Conservation (phyloP, 2,888 invertebrate species). For the Sinopyrophorus schimmeli region DNA sequence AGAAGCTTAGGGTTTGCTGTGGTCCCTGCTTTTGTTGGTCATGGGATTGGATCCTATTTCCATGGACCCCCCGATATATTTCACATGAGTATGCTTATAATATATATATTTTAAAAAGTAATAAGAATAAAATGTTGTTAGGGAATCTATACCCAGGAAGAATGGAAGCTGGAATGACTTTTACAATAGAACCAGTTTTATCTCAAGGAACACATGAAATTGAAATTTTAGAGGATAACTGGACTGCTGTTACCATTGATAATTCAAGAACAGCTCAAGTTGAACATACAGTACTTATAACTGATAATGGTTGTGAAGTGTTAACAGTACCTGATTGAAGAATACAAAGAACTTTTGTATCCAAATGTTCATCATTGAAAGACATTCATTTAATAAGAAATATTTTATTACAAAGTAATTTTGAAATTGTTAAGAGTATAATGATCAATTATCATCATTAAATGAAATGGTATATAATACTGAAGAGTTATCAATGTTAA, state of each 20-base stretch:
- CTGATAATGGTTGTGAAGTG: conserved; percentile 74
- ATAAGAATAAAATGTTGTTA: conserved; percentile 47
- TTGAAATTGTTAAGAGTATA: too few relatives aligned
- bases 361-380: too few relatives aligned
- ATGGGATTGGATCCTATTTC: conserved; percentile 91
- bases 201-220: conserved; percentile 72
- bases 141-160: conserved; percentile 67
- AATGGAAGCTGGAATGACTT: conserved; percentile 90
- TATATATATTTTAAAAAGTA: too few relatives aligned
- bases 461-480: too few relatives aligned
- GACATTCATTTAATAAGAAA: too few relatives aligned
- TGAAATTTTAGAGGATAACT: conserved; percentile 79
- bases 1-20: conserved; percentile 65
- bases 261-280: conserved; percentile 83
- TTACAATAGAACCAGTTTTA: conserved; percentile 91
- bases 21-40: conserved; percentile 83
- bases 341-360: neutral
- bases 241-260: conserved; percentile 89
- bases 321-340: conserved; percentile 61
- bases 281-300: conserved; percentile 90
- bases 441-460: too few relatives aligned
- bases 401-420: too few relatives aligned
- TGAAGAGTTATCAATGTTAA: too few relatives aligned
- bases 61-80: conserved; percentile 91
- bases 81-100: conserved; percentile 85